Evolutionary conservation across 2,797 vertebrate species (phyloP), one percentile per base, ranked within the genome.

Genomic region (Characodon lateralis): DNA sequence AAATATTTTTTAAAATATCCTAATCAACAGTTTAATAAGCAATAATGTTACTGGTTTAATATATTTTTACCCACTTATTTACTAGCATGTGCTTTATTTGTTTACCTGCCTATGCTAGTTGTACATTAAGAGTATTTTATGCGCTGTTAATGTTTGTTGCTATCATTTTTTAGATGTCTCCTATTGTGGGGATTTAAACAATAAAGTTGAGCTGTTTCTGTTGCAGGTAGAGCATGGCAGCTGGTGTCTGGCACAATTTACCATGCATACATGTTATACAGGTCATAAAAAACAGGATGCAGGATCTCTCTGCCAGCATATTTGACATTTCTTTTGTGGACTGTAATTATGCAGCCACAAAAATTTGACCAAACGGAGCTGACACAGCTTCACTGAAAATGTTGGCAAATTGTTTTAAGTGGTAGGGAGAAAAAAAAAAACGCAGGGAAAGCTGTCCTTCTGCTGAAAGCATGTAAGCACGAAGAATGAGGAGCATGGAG

Each of bases 381-480:
- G 55, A 46, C 43, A 39, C 31, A 61, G 51, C 51, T 71, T 28
- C 61, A 68, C 5, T 56, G 55, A 68, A 81, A 76, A 76, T 53
- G 55, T 48, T 72, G 39, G n/a, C 0, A 79, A 51, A 72, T 56
- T 22, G 22, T 9, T 76, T 75, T 78, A n/a, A 84, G 56, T 75
- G 5, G 50, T 39, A 20, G 61, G 22, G 16, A 69, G 76, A 89
- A 85, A 8, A 78, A 89, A 85, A 8, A 73, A 74, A 75, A 70
- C 61, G 46, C 71, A 73, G 31, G 20, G 12, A 41, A 76, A 74
- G 28, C 50, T 48, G 63, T 68, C 26, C 35, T 31, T 35, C n/a
- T 66, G 39, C 31, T 59, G 5, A 53, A 1, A 58, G 43, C 80
- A 61, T 73, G 61, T 73, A 78, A 83, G 80, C 68, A 70, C 63